Base-by-base conservation (phyloP, 2,888 invertebrate genomes). In the Sepioteuthis lessoniana region DNA sequence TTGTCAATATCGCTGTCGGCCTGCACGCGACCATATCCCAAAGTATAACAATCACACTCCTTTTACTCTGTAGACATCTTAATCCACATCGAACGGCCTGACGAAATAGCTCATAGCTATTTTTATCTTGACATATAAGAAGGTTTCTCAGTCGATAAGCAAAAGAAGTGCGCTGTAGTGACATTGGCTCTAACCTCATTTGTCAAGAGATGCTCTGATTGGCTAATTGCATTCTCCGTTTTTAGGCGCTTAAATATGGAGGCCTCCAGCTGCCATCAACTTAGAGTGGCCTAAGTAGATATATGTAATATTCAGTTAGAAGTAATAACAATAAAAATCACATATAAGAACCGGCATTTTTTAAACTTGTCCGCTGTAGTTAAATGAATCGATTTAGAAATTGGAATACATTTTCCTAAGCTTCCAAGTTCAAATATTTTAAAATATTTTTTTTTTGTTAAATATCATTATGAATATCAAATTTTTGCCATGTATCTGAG, bases 31-130 rank as follows among this genome's bases (percentile, higher is more conserved):
- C n/a, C 76, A n/a, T 76, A n/a, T 76, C n/a, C 76, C 76, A n/a
- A 76, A n/a, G 76, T 76, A n/a, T n/a, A 76, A n/a, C 76, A 35
- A 76, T 76, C n/a, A 35, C 76, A 76, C 76, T 76, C n/a, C n/a
- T 35, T n/a, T n/a, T 76, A 19, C n/a, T n/a, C 3, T n/a, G 35
- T 13, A 76, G 76, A n/a, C 76, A 76, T n/a, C 76, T 76, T 76
- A 76, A 76, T 76, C 76, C 76, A 76, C 76, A 76, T 76, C 76
- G 76, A 76, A 76, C 76, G 76, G 76, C 76, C 76, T 76, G 76
- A 76, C 76, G 76, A 76, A 76, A 76, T 76, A 76, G 76, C 76
- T 76, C 19, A 16, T 10, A 76, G 76, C 76, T 76, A 76, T 76
- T 76, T 76, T 76, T 76, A 76, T 76, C 76, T 35, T 19, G 13